Evolutionary conservation across 2,797 vertebrate genomes (phyloP), one percentile per base, ranked within the genome.

Genomic region (Spheniscus humboldti): DNA sequence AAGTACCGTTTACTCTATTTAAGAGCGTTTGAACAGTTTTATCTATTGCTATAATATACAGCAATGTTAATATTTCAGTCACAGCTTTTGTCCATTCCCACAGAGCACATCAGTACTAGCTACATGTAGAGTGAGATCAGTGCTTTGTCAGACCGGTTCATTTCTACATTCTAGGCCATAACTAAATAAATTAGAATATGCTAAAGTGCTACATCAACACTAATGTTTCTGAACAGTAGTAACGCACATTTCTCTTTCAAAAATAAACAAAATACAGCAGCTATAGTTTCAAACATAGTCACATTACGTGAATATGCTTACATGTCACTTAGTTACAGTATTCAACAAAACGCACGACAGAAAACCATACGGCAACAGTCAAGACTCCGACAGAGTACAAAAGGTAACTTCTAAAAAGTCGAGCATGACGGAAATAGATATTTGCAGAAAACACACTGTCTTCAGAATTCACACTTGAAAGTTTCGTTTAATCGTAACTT

Each of bases 401-500:
- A 94, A 86, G 45, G 67, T 53, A 95, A 73, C 90, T 95, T 95
- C 41, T 69, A 10, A 95, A 69, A 91, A 90, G 92, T 96, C 1
- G 50, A 93, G 80, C 92, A 53, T 64, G 95, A 89, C 72, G 91
- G 90, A 92, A 94, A 95, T 37, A 93, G 94, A 95, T 56, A 94
- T 97, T 95, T 92, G 88, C 79, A 94, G 88, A 69, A 92, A 90
- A 64, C 41, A 64, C 82, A 77, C 25, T 30, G 78, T 93, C 95
- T 97, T 98, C 97, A 98, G 97, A 98, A 98, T 79, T 98, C 98
- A 97, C 98, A 98, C 96, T 98, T 98, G 95, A 98, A 98, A 67
- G 98, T 97, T 94, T 99, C 99, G 1, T 98, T 98, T 53, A 99
- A 97, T 92, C 98, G 97, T 97, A 99, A 98, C 98, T 99, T 99